Base-by-base conservation (phyloP, 2,888 invertebrate genomes). In the Heliconius ethilla region DNA sequence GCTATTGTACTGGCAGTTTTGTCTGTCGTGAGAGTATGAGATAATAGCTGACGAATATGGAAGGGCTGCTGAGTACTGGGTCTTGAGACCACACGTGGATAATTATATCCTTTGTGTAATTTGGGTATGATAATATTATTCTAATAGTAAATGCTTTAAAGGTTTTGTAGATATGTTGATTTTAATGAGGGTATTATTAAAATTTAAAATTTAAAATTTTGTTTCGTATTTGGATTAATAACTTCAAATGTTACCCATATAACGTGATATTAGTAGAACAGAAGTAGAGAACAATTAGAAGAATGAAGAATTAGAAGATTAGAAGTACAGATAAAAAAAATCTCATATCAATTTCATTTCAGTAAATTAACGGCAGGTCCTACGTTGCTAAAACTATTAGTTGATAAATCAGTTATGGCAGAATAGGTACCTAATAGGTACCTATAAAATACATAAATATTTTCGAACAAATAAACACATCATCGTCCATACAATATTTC, bases 21-120 rank as follows among this genome's bases (percentile, higher is more conserved):
- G 94, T 94, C 90, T 92, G 83, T 88, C 92, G 94, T 94, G 94
- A 93, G 93, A 93, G 90, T 91, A 87, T 85, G 86, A 79, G 83
- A 90, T 90, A 92, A 91, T 89, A 87, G 82, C 78, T 80, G 84
- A 87, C 89, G 83, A 89, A 90, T 87, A 89, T 87, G 89, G 89
- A 84, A 84, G 83, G 82, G 90, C 92, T 92, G 88, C 92, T 89
- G 92, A 85, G 85, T 15, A 15, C 13, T 13, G 45, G 4, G 15
- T 45, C 15, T 45, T 6, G 18, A 84, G 93, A 92, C 93, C 93
- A 93, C 93, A 93, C 93, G 89, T 82, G 59, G 76, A 76, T 74
- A 63, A 37, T 51, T 63, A 29, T 27, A 81, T 74, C 73, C 66
- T 67, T 78, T 75, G 63, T 70, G 73, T 55, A 59, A 76, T 76